These are phyloP conservation scores for Brenthis ino DNA, from an alignment of 2,888 invertebrate genomes.

Conservation along the genomic window DNA sequence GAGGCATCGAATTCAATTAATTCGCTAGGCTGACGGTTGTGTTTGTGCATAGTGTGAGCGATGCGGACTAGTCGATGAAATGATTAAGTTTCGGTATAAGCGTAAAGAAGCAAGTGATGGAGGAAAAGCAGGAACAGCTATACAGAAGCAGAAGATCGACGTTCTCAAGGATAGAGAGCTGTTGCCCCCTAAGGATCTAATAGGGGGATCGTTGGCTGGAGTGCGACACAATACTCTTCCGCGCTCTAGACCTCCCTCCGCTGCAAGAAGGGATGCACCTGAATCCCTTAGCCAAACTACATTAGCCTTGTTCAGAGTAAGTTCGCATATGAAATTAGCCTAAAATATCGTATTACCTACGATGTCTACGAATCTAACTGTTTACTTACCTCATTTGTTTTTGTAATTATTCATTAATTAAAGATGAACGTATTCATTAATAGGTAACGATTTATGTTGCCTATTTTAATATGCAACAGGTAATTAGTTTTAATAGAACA, in stretches of 20 bases:
- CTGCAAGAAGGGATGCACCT: slow-evolving; percentile 55
- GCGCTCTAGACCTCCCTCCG: slow-evolving; percentile 63
- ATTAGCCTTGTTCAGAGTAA: slow-evolving; percentile 73
- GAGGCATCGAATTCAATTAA: slow-evolving; percentile 47
- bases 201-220: slow-evolving; percentile 67
- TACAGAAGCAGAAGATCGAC: slow-evolving; percentile 78
- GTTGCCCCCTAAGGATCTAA: slow-evolving; percentile 73
- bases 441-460: slow-evolving; percentile 16
- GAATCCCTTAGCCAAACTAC: slow-evolving; percentile 66
- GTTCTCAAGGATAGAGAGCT: slow-evolving; percentile 70
- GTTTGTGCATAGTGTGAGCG: slow-evolving; percentile 51
- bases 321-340: slow-evolving; percentile 44
- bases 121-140: slow-evolving; percentile 59
- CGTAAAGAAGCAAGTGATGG: slow-evolving; percentile 79
- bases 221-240: slow-evolving; percentile 76
- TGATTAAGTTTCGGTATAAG: slow-evolving; percentile 86
- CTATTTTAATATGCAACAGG: slow-evolving; percentile 31
- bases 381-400: slow-evolving; percentile 5
- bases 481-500: slow-evolving; percentile 24
- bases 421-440: slow-evolving; percentile 22
- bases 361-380: not conserved
- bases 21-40: slow-evolving; percentile 44
- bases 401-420: slow-evolving; percentile 20
- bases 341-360: slow-evolving; percentile 4
- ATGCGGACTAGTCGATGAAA: slow-evolving; percentile 70